Evolutionary conservation across 2,797 vertebrate species (phyloP), one percentile per base, ranked within the genome.

Genomic region (Gobionotothen gibberifrons): DNA sequence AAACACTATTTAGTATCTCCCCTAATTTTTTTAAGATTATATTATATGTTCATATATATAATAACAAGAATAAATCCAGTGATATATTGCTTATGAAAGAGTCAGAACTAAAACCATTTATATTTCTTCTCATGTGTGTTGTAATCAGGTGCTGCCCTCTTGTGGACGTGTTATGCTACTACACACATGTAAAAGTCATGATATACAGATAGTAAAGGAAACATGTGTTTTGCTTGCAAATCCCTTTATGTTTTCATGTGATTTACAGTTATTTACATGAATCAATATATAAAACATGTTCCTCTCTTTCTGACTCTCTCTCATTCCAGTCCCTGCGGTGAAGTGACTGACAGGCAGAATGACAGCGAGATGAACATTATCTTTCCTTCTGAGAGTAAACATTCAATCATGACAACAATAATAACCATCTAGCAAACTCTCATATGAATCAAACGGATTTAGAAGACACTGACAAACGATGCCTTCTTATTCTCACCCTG

Each of bases 231-330:
- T 79, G 87, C 77, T 92, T 93, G 85, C 87, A 92, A 87, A 80
- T 51, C 17, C 51, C 82, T 93, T 90, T 92, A 84, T 88, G 65
- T 90, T 85, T 89, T 69, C 43, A 65, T 81, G 59, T 88, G 82
- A 91, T 90, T 91, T 90, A 93, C 93, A 94, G 66, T 84, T 89
- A 90, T 82, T 73, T 94, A 94, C 88, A 86, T 57, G 3, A 49
- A 39, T 79, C 29, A 85, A 85, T 69, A 53, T 85, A 88, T 57
- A 61, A 82, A 75, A 72, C 62, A 55, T 19, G 21, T 43, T n/a
- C 43, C 10, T n/a, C 17, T 22, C 47, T 56, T 13, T 29, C 9
- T 19, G 40, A 26, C 26, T 42, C 2, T 57, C 12, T 13, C 10
- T 54, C 13, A 36, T 36, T 47, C 42, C 0, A 93, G 94, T 54